phyloP scores from a whole-genome alignment of 2,888 invertebrate species.

The Pterostichus niger region DNA sequence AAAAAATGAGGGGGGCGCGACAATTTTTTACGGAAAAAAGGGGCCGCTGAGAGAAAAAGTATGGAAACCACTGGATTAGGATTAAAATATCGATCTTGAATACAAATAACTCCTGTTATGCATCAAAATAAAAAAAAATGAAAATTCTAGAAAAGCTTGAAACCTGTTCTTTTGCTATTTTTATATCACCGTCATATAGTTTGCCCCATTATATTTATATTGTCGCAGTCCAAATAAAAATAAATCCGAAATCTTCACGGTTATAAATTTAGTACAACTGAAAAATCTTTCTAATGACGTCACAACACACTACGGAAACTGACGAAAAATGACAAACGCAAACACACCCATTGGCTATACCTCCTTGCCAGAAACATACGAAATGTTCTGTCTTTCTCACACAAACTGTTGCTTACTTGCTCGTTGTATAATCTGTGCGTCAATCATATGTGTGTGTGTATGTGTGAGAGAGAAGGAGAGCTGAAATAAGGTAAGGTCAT shows the following conservation, averaged over 20 bases:
- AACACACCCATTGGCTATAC: conserved; percentile 28
- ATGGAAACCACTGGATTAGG: no score
- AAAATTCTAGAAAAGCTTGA: no score
- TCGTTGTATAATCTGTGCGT: conserved; percentile 22
- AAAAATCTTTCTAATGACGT: conserved; percentile 15
- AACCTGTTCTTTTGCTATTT: no score
- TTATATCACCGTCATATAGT: no score
- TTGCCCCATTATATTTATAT: background rate
- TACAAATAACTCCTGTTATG: no score
- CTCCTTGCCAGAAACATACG: conserved; percentile 12
- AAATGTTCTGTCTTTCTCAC: background rate
- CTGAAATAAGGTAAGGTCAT: background rate
- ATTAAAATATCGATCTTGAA: no score
- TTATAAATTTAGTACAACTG: conserved; percentile 12
- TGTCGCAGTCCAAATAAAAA: conserved; percentile 23
- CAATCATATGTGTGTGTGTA: background rate
- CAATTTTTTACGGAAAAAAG: no score
- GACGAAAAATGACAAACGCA: conserved; percentile 45
- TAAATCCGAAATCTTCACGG: background rate
- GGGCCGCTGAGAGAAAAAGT: no score
- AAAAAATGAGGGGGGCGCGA: no score
- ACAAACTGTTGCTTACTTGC: background rate
- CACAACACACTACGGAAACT: conserved; percentile 30
- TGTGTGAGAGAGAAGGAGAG: background rate
- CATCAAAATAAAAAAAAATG: no score